These are phyloP conservation scores for Zaprionus obscuricornis DNA, from an alignment of 2,888 invertebrate species.

Conservation along the genomic window DNA sequence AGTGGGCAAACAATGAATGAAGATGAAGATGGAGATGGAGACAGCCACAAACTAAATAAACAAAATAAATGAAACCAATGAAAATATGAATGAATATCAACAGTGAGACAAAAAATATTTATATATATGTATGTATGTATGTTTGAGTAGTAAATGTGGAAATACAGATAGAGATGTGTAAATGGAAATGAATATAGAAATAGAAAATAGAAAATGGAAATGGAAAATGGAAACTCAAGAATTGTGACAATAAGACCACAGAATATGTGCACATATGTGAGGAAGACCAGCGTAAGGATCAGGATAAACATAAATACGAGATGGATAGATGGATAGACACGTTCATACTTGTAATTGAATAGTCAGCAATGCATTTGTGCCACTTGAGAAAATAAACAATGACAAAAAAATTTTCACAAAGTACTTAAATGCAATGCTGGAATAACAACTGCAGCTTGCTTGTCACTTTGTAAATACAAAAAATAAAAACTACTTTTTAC, in stretches of 20 bases:
- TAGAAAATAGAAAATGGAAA: too few relatives aligned
- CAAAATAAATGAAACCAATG: constrained; percentile 53
- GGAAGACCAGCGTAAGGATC: constrained; percentile 39
- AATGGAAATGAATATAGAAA: too few relatives aligned
- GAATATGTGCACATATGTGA: constrained; percentile 48
- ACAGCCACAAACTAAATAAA: constrained; percentile 50
- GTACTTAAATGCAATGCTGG: constrained; percentile 62
- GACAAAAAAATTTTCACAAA: constrained; percentile 73
- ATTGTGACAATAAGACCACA: constrained; percentile 43
- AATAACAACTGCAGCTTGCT: constrained; percentile 69
- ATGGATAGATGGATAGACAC: constrained; percentile 28
- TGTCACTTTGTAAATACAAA: constrained; percentile 43
- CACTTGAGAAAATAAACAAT: constrained; percentile 74
- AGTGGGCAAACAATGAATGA: constrained; percentile 18
- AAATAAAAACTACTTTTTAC: constrained; percentile 37
- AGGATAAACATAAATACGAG: constrained; percentile 58
- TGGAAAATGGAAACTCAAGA: not conserved
- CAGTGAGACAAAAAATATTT: too few relatives aligned
- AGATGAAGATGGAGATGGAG: constrained; percentile 32
- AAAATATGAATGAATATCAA: constrained; percentile 56
- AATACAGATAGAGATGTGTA: too few relatives aligned
- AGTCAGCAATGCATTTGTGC: too few relatives aligned
- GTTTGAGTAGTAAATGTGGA: too few relatives aligned
- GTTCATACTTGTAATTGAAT: too few relatives aligned
- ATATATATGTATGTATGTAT: too few relatives aligned